Conservation (phyloP, 2,888 invertebrate genomes). For the Chrysolina oricalcia region DNA sequence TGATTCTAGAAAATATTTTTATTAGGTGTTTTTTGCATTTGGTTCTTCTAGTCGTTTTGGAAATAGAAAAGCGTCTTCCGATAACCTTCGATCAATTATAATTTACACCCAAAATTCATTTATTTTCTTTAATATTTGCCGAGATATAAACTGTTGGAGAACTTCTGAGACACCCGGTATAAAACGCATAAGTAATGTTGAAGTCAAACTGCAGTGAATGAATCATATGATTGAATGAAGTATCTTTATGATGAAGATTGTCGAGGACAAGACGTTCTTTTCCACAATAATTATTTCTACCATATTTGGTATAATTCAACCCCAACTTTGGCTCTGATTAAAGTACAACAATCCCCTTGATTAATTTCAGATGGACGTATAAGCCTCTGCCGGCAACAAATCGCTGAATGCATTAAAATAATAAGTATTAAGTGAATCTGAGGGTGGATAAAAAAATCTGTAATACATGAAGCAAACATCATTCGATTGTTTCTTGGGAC, state of each 20-base stretch:
- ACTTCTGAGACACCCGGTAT: too few relatives aligned
- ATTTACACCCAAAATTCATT: too few relatives aligned
- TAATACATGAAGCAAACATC: constrained; percentile 65
- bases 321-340: constrained; percentile 30
- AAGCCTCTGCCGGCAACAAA: constrained; percentile 41
- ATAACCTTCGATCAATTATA: too few relatives aligned
- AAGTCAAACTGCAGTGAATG: too few relatives aligned
- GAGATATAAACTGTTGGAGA: too few relatives aligned
- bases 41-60: too few relatives aligned
- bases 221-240: too few relatives aligned
- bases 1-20: too few relatives aligned
- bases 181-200: too few relatives aligned
- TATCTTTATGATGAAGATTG: not conserved
- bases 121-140: too few relatives aligned
- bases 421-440: constrained; percentile 53
- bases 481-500: constrained; percentile 63
- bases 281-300: not conserved
- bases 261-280: not conserved
- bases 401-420: constrained; percentile 52
- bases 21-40: too few relatives aligned
- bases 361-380: constrained; percentile 41
- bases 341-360: constrained; percentile 45
- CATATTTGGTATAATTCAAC: constrained; percentile 15
- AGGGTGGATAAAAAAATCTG: constrained; percentile 59
- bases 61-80: too few relatives aligned